These are phyloP conservation scores for Eretmochelys imbricata DNA, from an alignment of 2,113 vertebrate species.

Conservation along the genomic window DNA sequence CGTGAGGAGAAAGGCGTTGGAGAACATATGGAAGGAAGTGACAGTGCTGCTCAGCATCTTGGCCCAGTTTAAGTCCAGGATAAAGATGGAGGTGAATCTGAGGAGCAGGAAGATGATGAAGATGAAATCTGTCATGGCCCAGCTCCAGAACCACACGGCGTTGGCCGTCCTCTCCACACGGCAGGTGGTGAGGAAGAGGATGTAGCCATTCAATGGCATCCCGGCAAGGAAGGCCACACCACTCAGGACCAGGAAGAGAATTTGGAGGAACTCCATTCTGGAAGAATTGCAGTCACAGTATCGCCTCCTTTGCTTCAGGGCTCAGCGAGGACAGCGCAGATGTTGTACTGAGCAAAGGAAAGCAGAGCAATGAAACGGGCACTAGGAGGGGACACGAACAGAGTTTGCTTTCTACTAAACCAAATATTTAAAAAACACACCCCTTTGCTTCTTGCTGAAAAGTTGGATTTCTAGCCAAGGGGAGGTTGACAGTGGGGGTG, in stretches of 20 bases:
- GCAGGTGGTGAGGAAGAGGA: constrained; percentile 83
- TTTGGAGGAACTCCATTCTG: background rate
- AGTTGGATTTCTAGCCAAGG: background rate
- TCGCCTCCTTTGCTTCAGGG: no score
- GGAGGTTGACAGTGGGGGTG: no score
- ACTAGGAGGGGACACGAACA: no score
- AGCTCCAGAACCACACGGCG: constrained; percentile 88
- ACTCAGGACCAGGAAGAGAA: constrained; percentile 77
- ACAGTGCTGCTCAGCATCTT: no score
- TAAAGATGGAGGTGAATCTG: constrained; percentile 59
- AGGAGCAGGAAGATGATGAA: constrained; percentile 86
- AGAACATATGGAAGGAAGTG: no score
- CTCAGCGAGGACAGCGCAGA: no score
- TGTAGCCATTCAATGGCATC: constrained; percentile 79
- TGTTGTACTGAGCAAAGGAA: no score
- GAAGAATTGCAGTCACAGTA: no score
- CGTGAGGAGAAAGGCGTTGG: no score
- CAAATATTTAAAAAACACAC: background rate
- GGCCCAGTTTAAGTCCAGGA: no score
- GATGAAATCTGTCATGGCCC: constrained; percentile 86
- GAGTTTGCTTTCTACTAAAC: no score
- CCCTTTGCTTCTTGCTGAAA: background rate
- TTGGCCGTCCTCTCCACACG: constrained; percentile 83
- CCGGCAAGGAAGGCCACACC: constrained; percentile 79
- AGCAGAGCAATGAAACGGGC: no score